Percentiles rank a stretch among this genome's conserved stretches.
Conservation (phyloP, 92 coral and sea anemone species). For the Zoanthus solanderi region DNA sequence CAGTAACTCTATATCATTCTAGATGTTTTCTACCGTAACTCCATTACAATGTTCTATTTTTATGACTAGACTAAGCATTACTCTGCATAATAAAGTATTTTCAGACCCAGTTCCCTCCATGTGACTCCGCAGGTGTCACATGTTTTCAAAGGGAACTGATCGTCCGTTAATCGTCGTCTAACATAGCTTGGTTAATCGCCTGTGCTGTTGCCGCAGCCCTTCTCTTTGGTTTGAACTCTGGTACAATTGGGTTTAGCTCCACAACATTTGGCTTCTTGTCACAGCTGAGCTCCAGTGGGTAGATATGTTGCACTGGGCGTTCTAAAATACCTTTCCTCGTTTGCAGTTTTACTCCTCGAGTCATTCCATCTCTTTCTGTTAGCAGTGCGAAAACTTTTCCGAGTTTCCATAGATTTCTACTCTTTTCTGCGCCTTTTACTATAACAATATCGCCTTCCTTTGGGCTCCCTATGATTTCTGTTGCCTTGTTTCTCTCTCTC, state of each 20-base stretch:
- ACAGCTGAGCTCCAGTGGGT: conserved; percentile 39
- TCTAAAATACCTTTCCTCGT: conserved; percentile 37
- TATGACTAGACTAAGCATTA: neutral
- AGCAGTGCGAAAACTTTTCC: conserved; percentile 37
- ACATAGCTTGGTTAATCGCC: conserved; percentile 18
- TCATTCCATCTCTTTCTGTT: conserved; percentile 15
- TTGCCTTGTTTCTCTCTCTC: conserved; percentile 40
- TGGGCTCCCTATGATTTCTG: conserved; percentile 30
- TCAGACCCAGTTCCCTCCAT: conserved; percentile 2
- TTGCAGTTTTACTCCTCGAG: conserved; percentile 25
- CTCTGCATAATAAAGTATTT: neutral
- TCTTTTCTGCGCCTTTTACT: conserved; percentile 38
- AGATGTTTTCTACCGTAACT: too few relatives aligned
- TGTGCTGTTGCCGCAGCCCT: conserved; percentile 17
- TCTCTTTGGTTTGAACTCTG: conserved; percentile 13
- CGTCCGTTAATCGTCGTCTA: conserved; percentile 13
- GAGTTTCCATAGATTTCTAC: conserved; percentile 41
- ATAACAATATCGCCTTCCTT: conserved; percentile 38
- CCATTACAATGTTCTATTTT: neutral
- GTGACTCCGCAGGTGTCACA: conserved; percentile 12
- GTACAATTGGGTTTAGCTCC: conserved; percentile 3
- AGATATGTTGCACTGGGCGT: conserved; percentile 41
- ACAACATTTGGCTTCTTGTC: conserved; percentile 5
- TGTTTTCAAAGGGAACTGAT: neutral
- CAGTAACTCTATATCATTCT: too few relatives aligned